Conservation (phyloP, 92 coral and sea anemone genomes). For the Siderastrea radians region DNA sequence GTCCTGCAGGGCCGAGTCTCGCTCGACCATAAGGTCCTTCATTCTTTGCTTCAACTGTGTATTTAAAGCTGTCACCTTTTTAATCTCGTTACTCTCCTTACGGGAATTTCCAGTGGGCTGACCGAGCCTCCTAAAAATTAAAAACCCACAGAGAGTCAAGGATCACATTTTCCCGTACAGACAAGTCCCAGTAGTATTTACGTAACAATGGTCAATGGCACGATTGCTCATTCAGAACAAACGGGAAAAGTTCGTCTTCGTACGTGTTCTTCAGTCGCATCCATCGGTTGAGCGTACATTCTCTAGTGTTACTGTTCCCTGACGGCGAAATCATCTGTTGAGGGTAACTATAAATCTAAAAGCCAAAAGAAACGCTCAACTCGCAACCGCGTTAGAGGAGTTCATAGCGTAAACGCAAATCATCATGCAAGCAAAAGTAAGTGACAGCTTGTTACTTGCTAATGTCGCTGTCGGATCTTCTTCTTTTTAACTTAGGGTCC, state of each 20-base stretch:
- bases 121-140: not conserved
- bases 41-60: slow-evolving; percentile 47
- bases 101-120: not conserved
- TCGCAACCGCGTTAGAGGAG: too few species aligned
- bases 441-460: slow-evolving; percentile 25
- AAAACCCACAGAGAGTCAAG: not conserved
- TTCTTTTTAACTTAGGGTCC: slow-evolving; percentile 25
- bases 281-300: too few species aligned
- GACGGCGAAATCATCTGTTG: too few species aligned
- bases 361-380: too few species aligned
- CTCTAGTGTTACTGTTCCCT: too few species aligned
- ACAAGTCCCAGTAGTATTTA: too few species aligned
- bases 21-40: slow-evolving; percentile 64
- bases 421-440: not conserved
- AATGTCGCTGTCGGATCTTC: slow-evolving; percentile 52
- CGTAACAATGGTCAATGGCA: too few species aligned
- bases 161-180: too few species aligned
- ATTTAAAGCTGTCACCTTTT: slow-evolving; percentile 44
- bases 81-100: slow-evolving; percentile 4
- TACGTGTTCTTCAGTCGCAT: too few species aligned
- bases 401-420: not conserved
- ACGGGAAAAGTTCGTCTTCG: too few species aligned
- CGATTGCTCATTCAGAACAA: too few species aligned
- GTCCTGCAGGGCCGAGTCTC: slow-evolving; percentile 80
- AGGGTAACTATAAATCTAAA: too few species aligned